phyloP scores from a whole-genome alignment of 2,113 vertebrate species.

The Pungitius pungitius region DNA sequence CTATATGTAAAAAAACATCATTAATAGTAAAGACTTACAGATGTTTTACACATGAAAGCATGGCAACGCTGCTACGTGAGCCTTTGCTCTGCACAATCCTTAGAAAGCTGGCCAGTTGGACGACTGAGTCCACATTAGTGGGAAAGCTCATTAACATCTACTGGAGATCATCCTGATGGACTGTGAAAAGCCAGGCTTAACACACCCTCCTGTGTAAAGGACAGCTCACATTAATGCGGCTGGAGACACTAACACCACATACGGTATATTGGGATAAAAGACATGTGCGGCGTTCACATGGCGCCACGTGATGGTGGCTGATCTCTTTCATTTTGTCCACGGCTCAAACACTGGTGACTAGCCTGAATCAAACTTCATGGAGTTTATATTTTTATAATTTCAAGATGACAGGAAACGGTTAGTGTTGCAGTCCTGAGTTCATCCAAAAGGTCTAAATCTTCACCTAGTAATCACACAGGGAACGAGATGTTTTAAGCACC shows the following conservation, averaged over 20 bases:
- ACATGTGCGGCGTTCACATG: slow-evolving; percentile 17
- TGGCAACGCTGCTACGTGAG: slow-evolving; percentile 23
- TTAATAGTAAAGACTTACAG: slow-evolving; percentile 17
- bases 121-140: slow-evolving; percentile 63
- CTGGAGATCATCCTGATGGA: slow-evolving; percentile 71
- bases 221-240: slow-evolving; percentile 49
- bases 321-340: neutral
- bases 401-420: neutral
- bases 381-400: neutral
- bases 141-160: slow-evolving; percentile 74
- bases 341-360: neutral
- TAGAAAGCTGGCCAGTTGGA: slow-evolving; percentile 72
- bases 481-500: slow-evolving; percentile 2
- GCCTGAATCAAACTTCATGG: neutral
- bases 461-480: neutral
- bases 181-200: slow-evolving; percentile 76
- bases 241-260: slow-evolving; percentile 35
- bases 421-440: neutral
- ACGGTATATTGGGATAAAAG: slow-evolving; percentile 19
- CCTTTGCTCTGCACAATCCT: slow-evolving; percentile 50
- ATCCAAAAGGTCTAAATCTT: slow-evolving; percentile 11
- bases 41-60: slow-evolving; percentile 36
- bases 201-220: slow-evolving; percentile 64
- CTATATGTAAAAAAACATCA: slow-evolving; percentile 7
- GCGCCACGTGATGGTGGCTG: slow-evolving; percentile 12